Evolutionary conservation across 2,888 invertebrate genomes (phyloP), one percentile per base, ranked within the genome.

Genomic region (Gerris lacustris): DNA sequence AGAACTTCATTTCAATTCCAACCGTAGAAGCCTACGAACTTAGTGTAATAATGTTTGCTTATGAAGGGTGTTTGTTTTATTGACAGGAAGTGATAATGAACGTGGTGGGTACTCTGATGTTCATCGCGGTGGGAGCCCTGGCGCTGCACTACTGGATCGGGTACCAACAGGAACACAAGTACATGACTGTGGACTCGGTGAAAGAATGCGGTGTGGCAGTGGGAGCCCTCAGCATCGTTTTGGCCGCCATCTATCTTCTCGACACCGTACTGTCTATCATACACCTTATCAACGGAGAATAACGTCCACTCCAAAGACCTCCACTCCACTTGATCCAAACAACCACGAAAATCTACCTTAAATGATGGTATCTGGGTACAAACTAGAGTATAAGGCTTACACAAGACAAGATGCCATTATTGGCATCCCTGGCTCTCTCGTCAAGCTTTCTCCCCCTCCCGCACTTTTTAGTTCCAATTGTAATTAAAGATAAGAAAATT

Each of bases 101-200:
- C 81, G 88, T 92, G 76, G 86, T 91, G 69, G 92, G 92, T 0
- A 87, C 90, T 74, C 87, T 93, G 81, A 82, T 93, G 84, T 94
- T 92, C 87, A 83, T 93, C 17, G 90, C 91, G 0, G 90, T 92
- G 66, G 93, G 92, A 1, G 92, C 90, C 0, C 91, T 91, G 44
- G 92, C 92, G 0, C 83, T 93, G 31, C 92, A 93, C 81, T 94
- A 93, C 82, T 94, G 93, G 92, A 88, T 89, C 72, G 92, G 93
- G 0, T 94, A 92, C 82, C 87, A 89, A 80, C 85, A 87, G 18
- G 91, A 92, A 78, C 88, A 92, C 78, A 89, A 90, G 79, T 90
- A 86, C 79, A 82, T 87, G 73, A 85, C 87, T 76, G 87, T 89
- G 2, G 86, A 88, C 69, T 86, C 88, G 0, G 92, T 92, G 80